Evolutionary conservation across 2,797 vertebrate genomes (phyloP).

Genomic region (Hozukius guyotensis): DNA sequence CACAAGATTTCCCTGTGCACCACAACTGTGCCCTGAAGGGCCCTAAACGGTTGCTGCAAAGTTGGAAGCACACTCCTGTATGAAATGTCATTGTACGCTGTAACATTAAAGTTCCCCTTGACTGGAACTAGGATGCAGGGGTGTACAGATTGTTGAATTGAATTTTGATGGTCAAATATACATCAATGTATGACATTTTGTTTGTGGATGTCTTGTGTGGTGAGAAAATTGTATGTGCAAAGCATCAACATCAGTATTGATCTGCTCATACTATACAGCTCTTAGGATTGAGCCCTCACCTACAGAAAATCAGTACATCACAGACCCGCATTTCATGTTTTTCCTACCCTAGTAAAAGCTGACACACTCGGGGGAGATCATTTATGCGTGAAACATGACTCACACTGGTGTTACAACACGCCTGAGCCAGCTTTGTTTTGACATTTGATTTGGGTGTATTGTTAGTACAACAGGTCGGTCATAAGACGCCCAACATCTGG

Average conservation of each 20-base stretch:
- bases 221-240: neutral
- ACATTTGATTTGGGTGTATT: constrained; percentile 13
- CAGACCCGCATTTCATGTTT: neutral
- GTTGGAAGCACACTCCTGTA: neutral
- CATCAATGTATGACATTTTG: neutral
- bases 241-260: neutral
- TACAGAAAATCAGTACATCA: neutral
- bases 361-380: neutral
- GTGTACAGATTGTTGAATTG: neutral
- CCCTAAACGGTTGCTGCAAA: neutral
- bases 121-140: neutral
- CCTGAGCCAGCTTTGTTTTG: constrained; percentile 10
- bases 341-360: neutral
- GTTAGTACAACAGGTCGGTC: neutral
- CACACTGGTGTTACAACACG: neutral
- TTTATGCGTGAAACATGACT: constrained; percentile 4
- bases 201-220: neutral
- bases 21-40: too few species aligned
- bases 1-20: too few species aligned
- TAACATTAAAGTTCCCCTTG: neutral
- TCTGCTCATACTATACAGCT: neutral
- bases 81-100: neutral
- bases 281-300: neutral
- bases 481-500: neutral
- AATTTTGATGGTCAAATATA: neutral